Base-by-base conservation (phyloP, 2,113 vertebrate genomes). In the Micromys minutus region DNA sequence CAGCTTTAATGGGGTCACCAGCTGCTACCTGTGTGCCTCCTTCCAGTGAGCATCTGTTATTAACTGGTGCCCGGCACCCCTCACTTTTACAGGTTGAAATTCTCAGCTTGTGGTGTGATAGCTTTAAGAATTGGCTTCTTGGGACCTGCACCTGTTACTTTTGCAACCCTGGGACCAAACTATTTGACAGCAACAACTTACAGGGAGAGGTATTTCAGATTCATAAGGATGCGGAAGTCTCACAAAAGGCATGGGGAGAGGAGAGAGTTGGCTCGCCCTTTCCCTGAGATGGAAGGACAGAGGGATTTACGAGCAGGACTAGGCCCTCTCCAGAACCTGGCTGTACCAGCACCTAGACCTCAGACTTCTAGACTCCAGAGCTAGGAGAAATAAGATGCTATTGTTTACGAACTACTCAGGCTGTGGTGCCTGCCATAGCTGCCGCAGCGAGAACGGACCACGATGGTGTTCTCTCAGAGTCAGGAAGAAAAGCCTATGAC, bases 211-310 rank as follows among this genome's bases (percentile, higher is more conserved):
- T 31, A 17, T 42, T 61, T 84, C 57, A 10, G 85, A 69, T 55
- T 71, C 47, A 26, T 10, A 39, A 55, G 11, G 36, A 52, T 3
- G 12, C 9, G 74, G 24, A 71, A 16, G 7, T 42, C 42, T 87
- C 47, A 0, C 0, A 5, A 71, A 3, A 1, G 42, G 19, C 3
- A 5, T 1, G 4, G 47, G 45, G 36, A n/a, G 29, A 72, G 36
- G 11, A 5, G 7, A 4, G 15, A 4, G 15, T 6, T 31, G 16
- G 26, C 22, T 61, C 52, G 3, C 22, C 42, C 17, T n/a, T 84
- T 12, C 29, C 36, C 91, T 65, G 24, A 45, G 10, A 0, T 0
- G 31, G 12, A 71, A n/a, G 22, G 42, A 79, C 2, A 36, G 45
- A 47, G 45, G 8, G 2, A 17, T 29, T 65, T 75, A n/a, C 71